Evolutionary conservation across 2,888 invertebrate genomes (phyloP), one percentile per base, ranked within the genome.

Genomic region (Polydrusus tereticollis): DNA sequence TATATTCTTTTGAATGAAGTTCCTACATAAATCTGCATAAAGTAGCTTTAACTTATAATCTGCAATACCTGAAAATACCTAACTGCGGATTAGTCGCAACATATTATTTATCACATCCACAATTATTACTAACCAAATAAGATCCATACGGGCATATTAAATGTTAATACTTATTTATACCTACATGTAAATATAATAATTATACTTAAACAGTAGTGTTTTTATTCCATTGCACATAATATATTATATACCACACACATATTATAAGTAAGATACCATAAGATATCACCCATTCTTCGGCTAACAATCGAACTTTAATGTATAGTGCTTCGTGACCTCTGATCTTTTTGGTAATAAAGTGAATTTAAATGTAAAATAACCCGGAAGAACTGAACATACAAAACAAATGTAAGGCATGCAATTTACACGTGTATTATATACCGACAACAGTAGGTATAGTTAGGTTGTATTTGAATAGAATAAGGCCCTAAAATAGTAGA

Each of bases 31-130:
- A 65, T 65, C 55, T 55, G 43, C 26, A 36, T 41, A 38, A 65
- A 55, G 18, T 26, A 55, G 10, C 36, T 7, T 8, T 29, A 55
- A 29, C 52, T 55, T 29, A 26, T 65, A 65, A 55, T 65, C 55
- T 41, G 65, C 41, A 55, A 55, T 65, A 65, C 26, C 41, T 65
- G 26, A 55, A 55, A 23, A 26, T 55, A 38, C n/a, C n/a, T n/a
- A n/a, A n/a, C n/a, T n/a, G 18, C 52, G 38, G 65, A 65, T 65
- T 55, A 50, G 38, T 65, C 65, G 41, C n/a, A 59, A 58, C 21
- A n/a, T 20, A 41, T 55, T 65, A 65, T 65, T 65, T 65, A 65
- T 55, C 26, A 55, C 65, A 21, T 33, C 38, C 21, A 65, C 55
- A 65, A 65, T 55, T n/a, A n/a, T n/a, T 65, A 65, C 65, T 36